A percentile compares a stretch with the other conserved stretches of the same genome.
Conservation (phyloP, 1,140 invertebrate species). For the Penaeus indicus region DNA sequence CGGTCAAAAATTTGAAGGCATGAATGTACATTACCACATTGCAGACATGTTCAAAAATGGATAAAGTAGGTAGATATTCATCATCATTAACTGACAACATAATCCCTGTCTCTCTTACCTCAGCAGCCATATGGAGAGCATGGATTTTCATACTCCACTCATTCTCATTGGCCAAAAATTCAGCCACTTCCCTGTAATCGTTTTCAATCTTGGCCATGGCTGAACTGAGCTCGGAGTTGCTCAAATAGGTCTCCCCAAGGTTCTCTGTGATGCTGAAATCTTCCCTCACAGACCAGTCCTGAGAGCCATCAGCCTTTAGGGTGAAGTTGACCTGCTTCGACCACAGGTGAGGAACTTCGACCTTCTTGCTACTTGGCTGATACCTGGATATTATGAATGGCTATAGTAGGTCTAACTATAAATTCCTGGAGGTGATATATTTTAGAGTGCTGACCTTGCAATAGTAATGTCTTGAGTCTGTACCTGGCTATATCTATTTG, state of each 20-base stretch:
- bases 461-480: too few species aligned
- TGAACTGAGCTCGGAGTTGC: constrained; percentile 76
- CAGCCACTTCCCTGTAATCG: constrained; percentile 75
- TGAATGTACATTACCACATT: background rate
- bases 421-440: background rate
- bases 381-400: constrained; percentile 73
- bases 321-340: constrained; percentile 83
- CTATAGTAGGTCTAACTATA: background rate
- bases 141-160: constrained; percentile 76
- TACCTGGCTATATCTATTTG: too few species aligned
- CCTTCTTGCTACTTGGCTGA: constrained; percentile 75
- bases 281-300: constrained; percentile 83
- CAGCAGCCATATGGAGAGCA: constrained; percentile 77
- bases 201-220: constrained; percentile 79
- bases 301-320: constrained; percentile 80
- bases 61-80: background rate
- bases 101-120: constrained; percentile 19
- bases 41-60: background rate
- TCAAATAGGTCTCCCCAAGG: constrained; percentile 75
- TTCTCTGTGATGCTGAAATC: constrained; percentile 79
- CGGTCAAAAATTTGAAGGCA: background rate
- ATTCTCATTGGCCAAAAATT: constrained; percentile 77
- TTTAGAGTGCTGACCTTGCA: background rate
- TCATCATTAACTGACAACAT: too few species aligned
- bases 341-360: constrained; percentile 77